Percentiles rank a stretch among this genome's conserved stretches.
Evolutionary conservation across 2,888 invertebrate species (phyloP).

Genomic region (Hoplodrina blanda): DNA sequence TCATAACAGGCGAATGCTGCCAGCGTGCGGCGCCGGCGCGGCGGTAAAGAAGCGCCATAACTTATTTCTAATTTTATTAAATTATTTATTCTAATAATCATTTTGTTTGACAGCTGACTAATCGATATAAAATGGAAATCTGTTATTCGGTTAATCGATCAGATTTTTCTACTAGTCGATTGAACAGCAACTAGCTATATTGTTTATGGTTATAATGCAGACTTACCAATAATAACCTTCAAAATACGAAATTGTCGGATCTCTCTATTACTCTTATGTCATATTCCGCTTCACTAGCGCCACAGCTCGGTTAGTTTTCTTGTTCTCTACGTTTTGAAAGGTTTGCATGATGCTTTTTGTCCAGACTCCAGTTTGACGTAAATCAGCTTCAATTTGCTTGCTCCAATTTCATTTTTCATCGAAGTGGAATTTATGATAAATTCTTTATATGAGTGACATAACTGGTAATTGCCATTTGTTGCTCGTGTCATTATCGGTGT

Average conservation of each 20-base stretch:
- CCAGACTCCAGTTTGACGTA: constrained; percentile 87
- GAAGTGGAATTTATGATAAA: constrained; percentile 76
- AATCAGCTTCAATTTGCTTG: constrained; percentile 85
- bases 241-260: constrained; percentile 49
- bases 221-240: not conserved
- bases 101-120: too few species aligned
- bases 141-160: too few species aligned
- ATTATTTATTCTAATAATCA: too few species aligned
- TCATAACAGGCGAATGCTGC: too few species aligned
- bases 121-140: too few species aligned
- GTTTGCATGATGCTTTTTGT: constrained; percentile 82
- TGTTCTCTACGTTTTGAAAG: constrained; percentile 56
- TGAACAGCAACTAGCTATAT: constrained; percentile 7
- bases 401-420: constrained; percentile 80
- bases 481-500: constrained; percentile 71
- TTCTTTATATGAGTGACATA: constrained; percentile 85
- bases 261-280: constrained; percentile 69
- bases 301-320: constrained; percentile 28
- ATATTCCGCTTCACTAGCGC: constrained; percentile 59
- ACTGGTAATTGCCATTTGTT: constrained; percentile 76
- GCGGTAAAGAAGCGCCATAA: too few species aligned
- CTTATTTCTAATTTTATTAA: too few species aligned
- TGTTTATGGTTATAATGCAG: constrained; percentile 70
- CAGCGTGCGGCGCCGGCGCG: too few species aligned
- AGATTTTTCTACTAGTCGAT: constrained; percentile 32